Evolutionary conservation across 2,888 invertebrate species (phyloP).

Genomic region (Caenorhabditis doughertyi): DNA sequence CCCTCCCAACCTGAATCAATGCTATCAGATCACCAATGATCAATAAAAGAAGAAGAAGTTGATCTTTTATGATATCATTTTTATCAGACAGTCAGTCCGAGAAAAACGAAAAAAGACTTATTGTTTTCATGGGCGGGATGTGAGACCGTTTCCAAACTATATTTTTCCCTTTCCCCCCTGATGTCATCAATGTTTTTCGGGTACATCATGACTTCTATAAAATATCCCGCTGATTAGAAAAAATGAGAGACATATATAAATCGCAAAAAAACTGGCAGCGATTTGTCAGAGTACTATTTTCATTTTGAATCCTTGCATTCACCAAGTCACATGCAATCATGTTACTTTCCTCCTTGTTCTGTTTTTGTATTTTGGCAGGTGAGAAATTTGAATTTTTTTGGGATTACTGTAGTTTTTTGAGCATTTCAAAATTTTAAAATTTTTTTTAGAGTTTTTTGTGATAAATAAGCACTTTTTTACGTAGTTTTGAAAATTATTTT

Average conservation of each 20-base stretch:
- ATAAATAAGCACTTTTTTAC: too few species aligned
- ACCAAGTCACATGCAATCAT: constrained; percentile 6
- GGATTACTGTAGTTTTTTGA: too few species aligned
- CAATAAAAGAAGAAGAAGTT: too few species aligned
- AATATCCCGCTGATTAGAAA: constrained; percentile 26
- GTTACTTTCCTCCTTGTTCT: background rate
- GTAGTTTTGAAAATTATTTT: too few species aligned
- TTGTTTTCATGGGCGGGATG: background rate
- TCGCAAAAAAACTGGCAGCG: constrained; percentile 23
- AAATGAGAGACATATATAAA: constrained; percentile 6
- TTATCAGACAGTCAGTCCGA: too few species aligned
- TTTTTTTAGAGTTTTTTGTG: too few species aligned
- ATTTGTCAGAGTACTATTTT: constrained; percentile 16
- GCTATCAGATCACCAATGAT: constrained; percentile 13
- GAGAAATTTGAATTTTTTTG: too few species aligned
- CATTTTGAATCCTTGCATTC: background rate
- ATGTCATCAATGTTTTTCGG: constrained; percentile 2
- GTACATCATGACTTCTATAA: background rate
- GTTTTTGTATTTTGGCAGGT: constrained; percentile 23
- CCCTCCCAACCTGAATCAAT: too few species aligned
- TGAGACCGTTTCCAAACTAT: constrained; percentile 24
- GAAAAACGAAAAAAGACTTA: too few species aligned
- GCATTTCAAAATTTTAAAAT: too few species aligned
- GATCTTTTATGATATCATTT: background rate
- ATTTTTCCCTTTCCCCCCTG: background rate